Percentiles rank a stretch among this genome's conserved stretches.
phyloP scores from a whole-genome alignment of 2,888 invertebrate species.

The Podabrus alpinus region DNA sequence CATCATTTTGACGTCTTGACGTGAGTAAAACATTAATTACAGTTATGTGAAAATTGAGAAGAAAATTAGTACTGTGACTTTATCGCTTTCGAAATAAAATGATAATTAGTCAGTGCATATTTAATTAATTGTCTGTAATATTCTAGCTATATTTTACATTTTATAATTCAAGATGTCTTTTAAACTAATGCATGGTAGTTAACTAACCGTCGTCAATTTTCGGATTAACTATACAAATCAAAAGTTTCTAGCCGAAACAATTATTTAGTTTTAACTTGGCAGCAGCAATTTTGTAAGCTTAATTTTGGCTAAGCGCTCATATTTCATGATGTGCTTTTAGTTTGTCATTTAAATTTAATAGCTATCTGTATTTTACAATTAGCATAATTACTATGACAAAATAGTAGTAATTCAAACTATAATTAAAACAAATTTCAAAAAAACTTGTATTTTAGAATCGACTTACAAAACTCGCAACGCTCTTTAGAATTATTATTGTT shows the following conservation, averaged over 20 bases:
- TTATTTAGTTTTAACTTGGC: conserved; percentile 26
- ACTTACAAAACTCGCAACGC: too few relatives aligned
- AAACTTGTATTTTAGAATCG: background rate
- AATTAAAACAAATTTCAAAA: background rate
- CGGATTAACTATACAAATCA: conserved; percentile 1
- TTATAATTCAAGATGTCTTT: background rate
- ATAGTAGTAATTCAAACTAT: background rate
- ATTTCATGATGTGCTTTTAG: conserved; percentile 20
- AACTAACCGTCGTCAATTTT: conserved; percentile 1
- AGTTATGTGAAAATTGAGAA: background rate
- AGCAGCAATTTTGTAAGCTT: conserved; percentile 25
- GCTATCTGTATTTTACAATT: background rate
- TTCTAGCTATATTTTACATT: background rate
- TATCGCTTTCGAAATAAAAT: background rate
- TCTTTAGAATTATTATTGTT: too few relatives aligned
- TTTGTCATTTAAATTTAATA: conserved; percentile 18
- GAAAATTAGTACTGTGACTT: background rate
- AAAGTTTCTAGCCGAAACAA: conserved; percentile 8
- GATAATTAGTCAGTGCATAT: background rate
- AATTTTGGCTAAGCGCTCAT: conserved; percentile 19
- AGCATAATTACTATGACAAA: background rate
- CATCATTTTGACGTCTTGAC: background rate
- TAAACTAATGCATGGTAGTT: background rate
- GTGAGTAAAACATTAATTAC: background rate
- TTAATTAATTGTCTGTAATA: background rate